These are phyloP conservation scores for Drosophila santomea DNA, from an alignment of 1,140 invertebrate genomes.

Conservation along the genomic window DNA sequence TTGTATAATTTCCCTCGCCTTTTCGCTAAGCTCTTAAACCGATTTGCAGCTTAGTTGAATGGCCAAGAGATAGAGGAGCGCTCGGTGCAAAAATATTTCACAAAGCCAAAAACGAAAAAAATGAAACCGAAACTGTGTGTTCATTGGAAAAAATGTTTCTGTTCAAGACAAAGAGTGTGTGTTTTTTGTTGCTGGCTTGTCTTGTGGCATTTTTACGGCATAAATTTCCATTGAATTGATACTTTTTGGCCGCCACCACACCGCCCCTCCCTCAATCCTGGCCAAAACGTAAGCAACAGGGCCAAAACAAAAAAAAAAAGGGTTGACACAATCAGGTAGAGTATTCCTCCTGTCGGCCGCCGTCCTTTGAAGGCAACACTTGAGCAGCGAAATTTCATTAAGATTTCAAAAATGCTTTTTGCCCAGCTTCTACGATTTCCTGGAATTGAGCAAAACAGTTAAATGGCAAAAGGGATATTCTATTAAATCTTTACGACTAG, in stretches of 20 bases:
- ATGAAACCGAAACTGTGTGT: constrained; percentile 50
- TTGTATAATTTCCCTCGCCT: constrained; percentile 71
- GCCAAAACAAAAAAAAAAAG: constrained; percentile 41
- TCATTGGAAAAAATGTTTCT: constrained; percentile 65
- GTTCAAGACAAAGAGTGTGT: constrained; percentile 40
- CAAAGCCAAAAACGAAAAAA: constrained; percentile 36
- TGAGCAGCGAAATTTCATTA: constrained; percentile 57
- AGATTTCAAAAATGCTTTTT: constrained; percentile 65
- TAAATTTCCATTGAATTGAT: constrained; percentile 84
- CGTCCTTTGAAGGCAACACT: constrained; percentile 77
- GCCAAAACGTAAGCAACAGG: neutral
- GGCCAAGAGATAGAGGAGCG: constrained; percentile 30
- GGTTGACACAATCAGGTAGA: constrained; percentile 80
- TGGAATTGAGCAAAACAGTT: constrained; percentile 34
- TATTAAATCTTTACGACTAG: constrained; percentile 32
- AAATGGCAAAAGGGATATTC: constrained; percentile 24
- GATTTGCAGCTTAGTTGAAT: constrained; percentile 79
- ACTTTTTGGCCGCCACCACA: constrained; percentile 47
- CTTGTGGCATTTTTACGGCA: constrained; percentile 76
- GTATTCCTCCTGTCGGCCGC: constrained; percentile 64
- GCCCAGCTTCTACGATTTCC: constrained; percentile 31
- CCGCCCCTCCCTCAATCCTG: constrained; percentile 2
- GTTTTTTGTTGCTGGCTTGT: constrained; percentile 25
- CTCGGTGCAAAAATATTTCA: constrained; percentile 68
- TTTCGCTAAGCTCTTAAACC: constrained; percentile 83